These are phyloP conservation scores for Lithobates pipiens DNA, from an alignment of 2,797 vertebrate genomes.

Conservation along the genomic window DNA sequence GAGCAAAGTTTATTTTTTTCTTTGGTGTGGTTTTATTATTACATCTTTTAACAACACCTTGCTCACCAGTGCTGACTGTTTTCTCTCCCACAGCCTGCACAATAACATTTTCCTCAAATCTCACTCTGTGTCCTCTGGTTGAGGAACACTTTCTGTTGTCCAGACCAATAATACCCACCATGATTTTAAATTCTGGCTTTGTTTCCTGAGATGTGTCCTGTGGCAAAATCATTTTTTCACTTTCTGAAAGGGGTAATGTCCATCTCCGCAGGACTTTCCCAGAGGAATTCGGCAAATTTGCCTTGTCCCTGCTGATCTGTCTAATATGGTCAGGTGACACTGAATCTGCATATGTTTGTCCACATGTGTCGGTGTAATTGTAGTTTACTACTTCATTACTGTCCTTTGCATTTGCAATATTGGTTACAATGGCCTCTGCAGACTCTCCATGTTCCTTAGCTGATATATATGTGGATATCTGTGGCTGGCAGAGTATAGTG, in stretches of 20 bases:
- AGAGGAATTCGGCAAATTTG: background rate
- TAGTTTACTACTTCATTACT: background rate
- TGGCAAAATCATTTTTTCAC: background rate
- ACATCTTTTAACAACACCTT: background rate
- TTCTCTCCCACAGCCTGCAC: background rate
- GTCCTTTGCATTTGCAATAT: background rate
- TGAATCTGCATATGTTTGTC: background rate
- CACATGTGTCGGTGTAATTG: background rate
- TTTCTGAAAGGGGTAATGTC: constrained; percentile 23
- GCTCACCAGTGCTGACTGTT: background rate
- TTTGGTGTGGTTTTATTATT: background rate
- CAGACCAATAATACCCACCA: background rate
- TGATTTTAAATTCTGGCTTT: background rate
- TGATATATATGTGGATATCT: background rate
- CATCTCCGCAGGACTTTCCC: constrained; percentile 15
- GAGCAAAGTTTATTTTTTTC: constrained; percentile 32
- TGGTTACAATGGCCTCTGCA: background rate
- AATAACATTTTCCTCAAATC: background rate
- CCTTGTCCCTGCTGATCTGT: background rate
- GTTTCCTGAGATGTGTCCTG: background rate
- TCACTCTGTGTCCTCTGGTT: background rate
- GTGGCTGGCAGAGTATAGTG: background rate
- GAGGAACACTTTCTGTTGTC: background rate
- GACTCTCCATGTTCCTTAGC: background rate
- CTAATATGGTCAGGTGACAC: background rate